Conservation (phyloP, 2,113 vertebrate genomes). For the Protobothrops flavoviridis region DNA sequence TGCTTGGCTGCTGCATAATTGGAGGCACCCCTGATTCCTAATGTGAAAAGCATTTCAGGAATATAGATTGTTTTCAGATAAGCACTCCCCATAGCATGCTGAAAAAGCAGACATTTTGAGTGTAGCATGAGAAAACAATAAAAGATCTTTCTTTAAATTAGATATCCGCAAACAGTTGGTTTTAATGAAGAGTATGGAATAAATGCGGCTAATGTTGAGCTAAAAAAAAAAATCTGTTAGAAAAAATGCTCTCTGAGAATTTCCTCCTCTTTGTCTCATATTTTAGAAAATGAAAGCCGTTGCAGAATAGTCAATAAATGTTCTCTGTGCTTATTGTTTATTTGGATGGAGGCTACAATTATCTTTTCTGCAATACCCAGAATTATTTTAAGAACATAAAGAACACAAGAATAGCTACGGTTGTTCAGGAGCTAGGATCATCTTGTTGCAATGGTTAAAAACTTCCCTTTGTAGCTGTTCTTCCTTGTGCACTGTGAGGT, state of each 20-base stretch:
- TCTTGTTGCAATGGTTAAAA: neutral
- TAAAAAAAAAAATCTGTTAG: neutral
- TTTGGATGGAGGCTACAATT: neutral
- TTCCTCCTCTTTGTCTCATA: neutral
- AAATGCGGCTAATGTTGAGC: neutral
- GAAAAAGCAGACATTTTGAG: neutral
- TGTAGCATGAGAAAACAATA: neutral
- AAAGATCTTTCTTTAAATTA: neutral
- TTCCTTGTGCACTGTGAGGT: neutral
- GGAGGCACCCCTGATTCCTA: neutral
- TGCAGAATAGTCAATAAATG: neutral
- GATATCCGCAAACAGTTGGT: neutral
- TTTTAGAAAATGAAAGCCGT: neutral
- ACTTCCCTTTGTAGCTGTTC: neutral
- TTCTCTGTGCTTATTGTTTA: neutral
- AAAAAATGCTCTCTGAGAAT: neutral
- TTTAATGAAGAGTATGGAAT: neutral
- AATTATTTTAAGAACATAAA: neutral
- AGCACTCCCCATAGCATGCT: neutral
- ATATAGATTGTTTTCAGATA: neutral
- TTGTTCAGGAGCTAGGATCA: neutral
- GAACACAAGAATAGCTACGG: neutral
- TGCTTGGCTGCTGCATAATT: neutral
- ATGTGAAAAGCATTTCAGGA: neutral
- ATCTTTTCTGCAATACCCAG: neutral